phyloP scores from a whole-genome alignment of 1,140 invertebrate species.

The Himalopsyche phryganea region DNA sequence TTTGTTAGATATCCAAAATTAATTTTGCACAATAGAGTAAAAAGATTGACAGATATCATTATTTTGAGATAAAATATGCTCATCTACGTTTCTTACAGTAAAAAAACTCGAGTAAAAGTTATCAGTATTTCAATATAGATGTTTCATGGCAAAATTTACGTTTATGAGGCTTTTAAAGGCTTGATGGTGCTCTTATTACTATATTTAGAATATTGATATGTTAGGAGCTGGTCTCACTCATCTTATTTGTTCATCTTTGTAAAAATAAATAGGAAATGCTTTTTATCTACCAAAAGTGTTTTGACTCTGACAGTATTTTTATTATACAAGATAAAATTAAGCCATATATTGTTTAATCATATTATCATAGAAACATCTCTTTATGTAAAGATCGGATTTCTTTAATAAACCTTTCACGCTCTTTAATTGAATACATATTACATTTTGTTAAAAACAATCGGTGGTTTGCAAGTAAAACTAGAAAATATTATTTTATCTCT shows the following conservation, averaged over 20 bases:
- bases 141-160: constrained; percentile 3
- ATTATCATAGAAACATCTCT: neutral
- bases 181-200: constrained; percentile 31
- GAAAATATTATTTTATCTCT: too few relatives aligned
- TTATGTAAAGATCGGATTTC: neutral
- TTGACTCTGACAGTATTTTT: neutral
- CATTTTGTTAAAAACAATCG: neutral
- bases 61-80: too few relatives aligned
- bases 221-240: constrained; percentile 29
- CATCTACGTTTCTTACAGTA: too few relatives aligned
- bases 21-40: too few relatives aligned
- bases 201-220: constrained; percentile 14
- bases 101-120: too few relatives aligned
- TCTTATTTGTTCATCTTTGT: constrained; percentile 2
- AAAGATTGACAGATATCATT: too few relatives aligned
- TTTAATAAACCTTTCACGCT: neutral
- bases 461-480: too few relatives aligned
- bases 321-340: neutral
- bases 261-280: neutral
- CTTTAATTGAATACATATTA: neutral
- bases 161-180: constrained; percentile 16
- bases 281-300: neutral
- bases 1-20: too few relatives aligned
- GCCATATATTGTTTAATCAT: neutral
- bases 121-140: neutral